Base-by-base conservation (phyloP, 2,113 vertebrate genomes). In the Sapajus apella region DNA sequence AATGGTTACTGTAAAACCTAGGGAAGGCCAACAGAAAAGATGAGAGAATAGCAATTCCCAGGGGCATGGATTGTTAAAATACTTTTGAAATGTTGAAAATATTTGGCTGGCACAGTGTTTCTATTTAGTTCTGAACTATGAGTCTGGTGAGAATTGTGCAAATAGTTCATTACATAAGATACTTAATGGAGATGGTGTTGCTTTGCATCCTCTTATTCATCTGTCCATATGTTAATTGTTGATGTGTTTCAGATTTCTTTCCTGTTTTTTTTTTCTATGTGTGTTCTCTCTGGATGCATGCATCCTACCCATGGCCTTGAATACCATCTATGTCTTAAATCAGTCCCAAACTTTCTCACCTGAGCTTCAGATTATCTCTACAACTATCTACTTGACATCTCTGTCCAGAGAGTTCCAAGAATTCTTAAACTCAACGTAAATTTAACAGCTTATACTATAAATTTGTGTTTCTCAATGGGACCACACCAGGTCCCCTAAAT, bases 151-250 rank as follows among this genome's bases (percentile, higher is more conserved):
- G 61, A 87, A 66, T 84, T 52, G 16, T 40, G 14, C 10, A 79
- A 50, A 55, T 55, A 21, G 25, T 70, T 87, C 50, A 70, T 6
- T 72, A 35, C 55, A 43, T 83, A 64, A 80, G 30, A 90, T 52
- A 32, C 52, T 68, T 68, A 81, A 76, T 52, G 20, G 75, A 68
- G 52, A 90, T 20, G 25, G 13, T 20, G 18, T 17, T 77, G 25
- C 37, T 87, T 90, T 80, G 32, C 80, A 83, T 92, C 91, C 90
- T 75, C 52, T 70, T 79, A 87, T 58, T 27, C 90, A 73, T 84
- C 95, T 97, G 94, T 66, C 18, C 55, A 47, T 47, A 89, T 17
- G 12, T 16, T 87, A 61, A 66, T 79, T 87, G 32, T 66, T 94
- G 30, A 40, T 50, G 11, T 14, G 80, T n/a, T 85, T 50, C 35